Evolutionary conservation across 2,113 vertebrate genomes (phyloP), one percentile per base, ranked within the genome.

Genomic region (Sinocyclocheilus anshuiensis): DNA sequence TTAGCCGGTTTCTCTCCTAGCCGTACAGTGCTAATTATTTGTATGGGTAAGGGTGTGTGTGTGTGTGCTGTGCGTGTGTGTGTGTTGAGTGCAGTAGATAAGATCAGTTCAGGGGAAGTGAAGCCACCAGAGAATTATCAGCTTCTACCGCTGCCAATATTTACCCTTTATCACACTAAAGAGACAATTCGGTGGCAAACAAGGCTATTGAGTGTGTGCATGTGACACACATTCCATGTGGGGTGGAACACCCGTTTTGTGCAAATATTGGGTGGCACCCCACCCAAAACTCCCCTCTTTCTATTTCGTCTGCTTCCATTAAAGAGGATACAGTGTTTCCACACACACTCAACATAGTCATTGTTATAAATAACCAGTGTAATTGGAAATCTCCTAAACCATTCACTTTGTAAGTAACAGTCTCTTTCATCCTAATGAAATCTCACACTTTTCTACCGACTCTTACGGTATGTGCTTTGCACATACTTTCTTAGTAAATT

Each of bases 41-140:
- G 13, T 69, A 33, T 69, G 36, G 26, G 29, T 45, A 18, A 33
- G 69, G 15, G 85, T 75, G 48, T 55, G 77, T 57, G 29, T 79
- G 83, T 33, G 84, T 61, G 77, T 78, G 76, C 29, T 61, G 84
- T 57, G 10, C 29, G 29, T 80, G 84, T 33, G 77, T 74, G 50
- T 78, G 63, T 74, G 77, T 57, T 63, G 18, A 33, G 53, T 84
- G 53, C 13, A 18, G 33, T 61, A 63, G 77, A 81, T 81, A 81
- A 81, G 78, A 81, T 81, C 78, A 4, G 59, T 65, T 65, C 0
- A 6, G 39, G 59, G 78, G 57, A 48, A 65, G 78, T 81, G 78
- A 65, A 81, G 78, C 59, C 59, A 81, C 59, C 78, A 81, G 78
- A 65, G 78, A 81, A 81, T 65, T 45, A 81, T 81, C 59, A 81